A percentile compares a stretch with the other conserved stretches of the same genome.
Conservation (phyloP, 2,888 invertebrate species). For the Orthonychiurus folsomi region DNA sequence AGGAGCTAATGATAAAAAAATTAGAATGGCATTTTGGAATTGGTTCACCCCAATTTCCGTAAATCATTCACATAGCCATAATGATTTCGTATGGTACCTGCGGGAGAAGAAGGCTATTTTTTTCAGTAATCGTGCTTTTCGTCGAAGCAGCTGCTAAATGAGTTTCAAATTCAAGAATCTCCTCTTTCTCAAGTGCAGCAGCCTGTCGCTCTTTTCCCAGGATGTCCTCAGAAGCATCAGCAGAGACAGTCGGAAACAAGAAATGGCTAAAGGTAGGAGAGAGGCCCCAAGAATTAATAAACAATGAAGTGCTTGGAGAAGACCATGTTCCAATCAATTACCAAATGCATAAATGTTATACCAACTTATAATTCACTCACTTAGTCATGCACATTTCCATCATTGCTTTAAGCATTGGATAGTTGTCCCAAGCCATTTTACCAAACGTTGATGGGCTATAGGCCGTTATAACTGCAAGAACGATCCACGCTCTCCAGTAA, state of each 20-base stretch:
- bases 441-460: constrained; percentile 87
- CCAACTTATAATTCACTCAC: constrained; percentile 47
- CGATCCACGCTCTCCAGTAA: constrained; percentile 92
- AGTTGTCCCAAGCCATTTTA: constrained; percentile 74
- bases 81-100: constrained; percentile 51
- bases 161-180: constrained; percentile 78
- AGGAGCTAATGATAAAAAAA: constrained; percentile 53
- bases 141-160: constrained; percentile 84
- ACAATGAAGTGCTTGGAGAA: too few species aligned
- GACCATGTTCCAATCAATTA: too few species aligned
- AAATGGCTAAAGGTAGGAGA: too few species aligned
- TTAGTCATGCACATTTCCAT: constrained; percentile 97
- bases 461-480: constrained; percentile 76
- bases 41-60: too few species aligned
- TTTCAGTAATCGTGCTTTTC: constrained; percentile 80
- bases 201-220: constrained; percentile 60
- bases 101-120: constrained; percentile 72
- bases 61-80: too few species aligned
- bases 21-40: not conserved
- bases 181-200: constrained; percentile 61
- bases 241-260: constrained; percentile 58
- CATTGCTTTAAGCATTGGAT: constrained; percentile 78
- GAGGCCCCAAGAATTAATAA: too few species aligned
- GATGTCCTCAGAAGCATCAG: constrained; percentile 54
- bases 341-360: too few species aligned